Evolutionary conservation across 2,888 invertebrate species (phyloP).

Genomic region (Sthenelais limicola): DNA sequence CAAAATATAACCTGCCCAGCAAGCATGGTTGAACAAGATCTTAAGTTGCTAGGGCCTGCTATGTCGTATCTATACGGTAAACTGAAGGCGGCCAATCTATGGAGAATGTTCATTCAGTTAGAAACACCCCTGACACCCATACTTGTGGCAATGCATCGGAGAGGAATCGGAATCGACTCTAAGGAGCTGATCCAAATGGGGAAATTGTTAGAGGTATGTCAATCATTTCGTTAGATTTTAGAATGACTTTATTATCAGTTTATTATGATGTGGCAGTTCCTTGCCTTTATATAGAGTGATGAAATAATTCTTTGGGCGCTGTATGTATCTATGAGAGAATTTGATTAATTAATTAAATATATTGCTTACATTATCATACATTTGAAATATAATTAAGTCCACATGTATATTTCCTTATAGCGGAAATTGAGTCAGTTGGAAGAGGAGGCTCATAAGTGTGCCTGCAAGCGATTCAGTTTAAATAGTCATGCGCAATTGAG

Average conservation of each 20-base stretch:
- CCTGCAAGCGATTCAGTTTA: conserved; percentile 58
- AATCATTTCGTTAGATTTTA: too few relatives aligned
- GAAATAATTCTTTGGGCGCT: too few relatives aligned
- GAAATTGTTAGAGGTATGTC: conserved; percentile 59
- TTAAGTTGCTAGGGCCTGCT: conserved; percentile 41
- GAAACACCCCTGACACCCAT: conserved; percentile 62
- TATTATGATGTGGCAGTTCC: too few relatives aligned
- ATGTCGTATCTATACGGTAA: conserved; percentile 47
- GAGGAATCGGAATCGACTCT: conserved; percentile 56
- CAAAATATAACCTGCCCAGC: too few relatives aligned
- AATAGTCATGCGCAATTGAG: conserved; percentile 65
- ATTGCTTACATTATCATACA: too few relatives aligned
- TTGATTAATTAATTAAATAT: neutral
- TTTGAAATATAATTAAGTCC: too few relatives aligned
- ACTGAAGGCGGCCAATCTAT: conserved; percentile 55
- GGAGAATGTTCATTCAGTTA: conserved; percentile 57
- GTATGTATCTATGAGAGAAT: neutral
- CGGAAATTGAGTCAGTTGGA: conserved; percentile 57
- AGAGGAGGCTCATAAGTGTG: conserved; percentile 55
- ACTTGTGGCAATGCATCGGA: conserved; percentile 62
- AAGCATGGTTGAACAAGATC: too few relatives aligned
- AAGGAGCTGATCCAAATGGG: conserved; percentile 57
- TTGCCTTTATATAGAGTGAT: too few relatives aligned
- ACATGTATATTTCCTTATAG: too few relatives aligned
- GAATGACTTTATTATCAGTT: too few relatives aligned